Conservation (phyloP, 2,797 vertebrate species). For the Paramormyrops hopkinsi region DNA sequence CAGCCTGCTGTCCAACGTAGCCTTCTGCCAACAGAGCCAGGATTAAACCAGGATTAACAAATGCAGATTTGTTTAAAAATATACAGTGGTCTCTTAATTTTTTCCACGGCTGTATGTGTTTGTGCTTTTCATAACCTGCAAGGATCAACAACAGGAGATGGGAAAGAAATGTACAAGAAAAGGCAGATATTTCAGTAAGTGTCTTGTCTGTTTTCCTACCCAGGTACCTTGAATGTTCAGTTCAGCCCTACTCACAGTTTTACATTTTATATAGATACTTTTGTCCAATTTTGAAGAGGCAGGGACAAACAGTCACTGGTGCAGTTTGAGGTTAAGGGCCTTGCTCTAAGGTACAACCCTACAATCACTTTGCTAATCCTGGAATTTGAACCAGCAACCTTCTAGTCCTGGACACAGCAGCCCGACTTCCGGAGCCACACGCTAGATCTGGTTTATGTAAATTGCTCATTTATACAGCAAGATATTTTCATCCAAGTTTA, state of each 20-base stretch:
- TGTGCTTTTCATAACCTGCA: background rate
- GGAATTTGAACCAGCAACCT: background rate
- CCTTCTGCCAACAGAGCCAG: background rate
- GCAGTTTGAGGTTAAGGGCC: background rate
- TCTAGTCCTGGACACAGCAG: background rate
- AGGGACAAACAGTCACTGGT: background rate
- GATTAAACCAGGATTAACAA: background rate
- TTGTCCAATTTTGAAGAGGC: background rate
- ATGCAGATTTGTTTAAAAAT: background rate
- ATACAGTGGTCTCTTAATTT: background rate
- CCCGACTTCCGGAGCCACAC: background rate
- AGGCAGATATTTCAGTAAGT: background rate
- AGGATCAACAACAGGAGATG: background rate
- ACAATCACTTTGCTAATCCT: background rate
- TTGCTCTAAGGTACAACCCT: background rate
- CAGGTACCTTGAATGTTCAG: background rate
- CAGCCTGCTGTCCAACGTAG: background rate
- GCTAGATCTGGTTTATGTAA: background rate
- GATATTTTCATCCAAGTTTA: background rate
- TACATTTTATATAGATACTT: background rate
- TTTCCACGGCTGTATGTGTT: background rate
- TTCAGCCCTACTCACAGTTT: background rate
- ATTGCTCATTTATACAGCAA: background rate
- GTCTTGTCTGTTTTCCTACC: background rate
- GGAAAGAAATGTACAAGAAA: background rate